Evolutionary conservation across 2,113 vertebrate genomes (phyloP), one percentile per base, ranked within the genome.

Genomic region (Elgaria multicarinata): DNA sequence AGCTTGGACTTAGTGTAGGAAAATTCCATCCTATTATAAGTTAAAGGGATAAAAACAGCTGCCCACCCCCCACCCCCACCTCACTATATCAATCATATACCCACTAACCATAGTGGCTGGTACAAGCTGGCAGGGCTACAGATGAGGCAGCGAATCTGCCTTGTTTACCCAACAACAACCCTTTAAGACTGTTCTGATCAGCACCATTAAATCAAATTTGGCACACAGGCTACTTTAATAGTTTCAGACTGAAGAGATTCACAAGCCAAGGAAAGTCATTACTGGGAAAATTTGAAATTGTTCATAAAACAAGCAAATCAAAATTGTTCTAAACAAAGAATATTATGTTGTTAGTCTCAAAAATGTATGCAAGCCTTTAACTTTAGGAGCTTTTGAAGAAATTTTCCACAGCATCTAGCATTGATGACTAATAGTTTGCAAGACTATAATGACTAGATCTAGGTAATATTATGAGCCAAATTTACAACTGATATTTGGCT

Each of bases 401-500:
- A 22, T 36, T 24, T 85, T 36, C 91, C 69, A 44, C 62, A 75
- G 0, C 12, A 16, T 33, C 28, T 69, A 83, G 58, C 14, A 55
- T 90, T 12, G 86, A 44, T n/a, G 10, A 20, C 4, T 5, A 53
- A 72, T 31, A 28, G 42, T 71, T 81, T 81, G 28, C 26, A 55
- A 91, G 44, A 81, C 78, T 0, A 87, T 6, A 76, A 6, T 88
- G n/a, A 28, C 67, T 87, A 53, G 86, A 79, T 36, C 58, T 87
- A 3, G 85, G 0, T 83, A 55, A 79, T 81, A 88, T 14, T 39
- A 86, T 82, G 44, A 89, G 2, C 81, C 28, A 78, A 90, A 13
- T 83, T 77, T 77, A 50, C n/a, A n/a, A n/a, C 36, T 80, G 86
- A 89, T 79, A 67, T 93, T 85, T n/a, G 72, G 44, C 86, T 90